Evolutionary conservation across 2,888 invertebrate species (phyloP), one percentile per base, ranked within the genome.

Genomic region (Himalopsyche tibetana): DNA sequence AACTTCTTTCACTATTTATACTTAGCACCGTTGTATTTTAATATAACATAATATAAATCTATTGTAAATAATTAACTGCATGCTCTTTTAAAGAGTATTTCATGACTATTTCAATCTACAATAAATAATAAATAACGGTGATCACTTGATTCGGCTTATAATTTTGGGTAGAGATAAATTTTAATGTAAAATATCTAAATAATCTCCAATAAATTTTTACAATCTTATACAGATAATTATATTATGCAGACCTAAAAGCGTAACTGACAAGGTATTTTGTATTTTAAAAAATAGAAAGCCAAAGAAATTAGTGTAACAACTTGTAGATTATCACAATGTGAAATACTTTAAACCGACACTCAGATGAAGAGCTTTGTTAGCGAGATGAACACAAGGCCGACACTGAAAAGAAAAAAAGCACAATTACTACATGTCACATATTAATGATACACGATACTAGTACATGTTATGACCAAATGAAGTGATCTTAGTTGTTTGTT

Each of bases 381-480:
- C 38, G 36, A 36, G 74, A 74, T 74, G 74, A 36, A 74, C 74
- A 74, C 28, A 74, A 74, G 19, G 74, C 74, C 74, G 74, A 74
- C 19, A 74, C 74, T 74, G 74, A 36, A 74, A 74, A 74, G 74
- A 74, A 74, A 74, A 74, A 74, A 38, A 63, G 74, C 74, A 19
- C 74, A 74, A 74, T 74, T 74, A 74, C n/a, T 74, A 63, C 5
- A 28, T 2, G 12, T 28, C 6, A 28, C 12, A 36, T 38, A 28
- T 36, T 38, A 36, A 74, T 74, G 4, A 19, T 63, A 63, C 19
- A 4, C 63, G 2, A 63, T 63, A 63, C 11, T 6, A 9, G 11
- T 15, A 51, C 8, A 15, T 42, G 42, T 42, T 5, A 42, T 5
- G 8, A 8, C 8, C 42, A 42, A 8, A 42, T 15, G 8, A 15